Base-by-base conservation (phyloP, 2,113 vertebrate genomes). In the Chauna torquata region DNA sequence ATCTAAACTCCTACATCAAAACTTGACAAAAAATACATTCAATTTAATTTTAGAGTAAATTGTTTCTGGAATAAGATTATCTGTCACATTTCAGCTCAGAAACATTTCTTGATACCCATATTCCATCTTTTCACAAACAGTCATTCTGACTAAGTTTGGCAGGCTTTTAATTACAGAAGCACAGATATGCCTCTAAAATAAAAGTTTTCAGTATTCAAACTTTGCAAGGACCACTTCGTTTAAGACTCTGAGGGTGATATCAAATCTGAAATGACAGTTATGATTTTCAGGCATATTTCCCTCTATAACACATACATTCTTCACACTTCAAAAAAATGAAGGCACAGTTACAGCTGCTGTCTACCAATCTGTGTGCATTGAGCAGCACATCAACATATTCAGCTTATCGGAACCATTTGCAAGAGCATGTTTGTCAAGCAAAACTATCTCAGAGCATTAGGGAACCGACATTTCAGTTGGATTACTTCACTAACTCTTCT, bases 361-460 rank as follows among this genome's bases (percentile, higher is more conserved):
- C 74, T 96, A 89, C 89, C 92, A 91, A 95, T 96, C 77, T 86
- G 79, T 90, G 92, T 92, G 84, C 86, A 79, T 5, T 76, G 77
- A 90, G 94, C 95, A 97, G 89, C 81, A 93, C 94, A 97, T 95
- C 96, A 96, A 97, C 96, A 94, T 92, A 93, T 36, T 86, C 74
- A 91, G 94, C 90, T 96, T 96, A 95, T 92, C 64, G 23, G 82
- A 97, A 94, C 62, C 45, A 1, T 89, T 92, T 95, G 66, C 88
- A 97, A 94, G 89, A 97, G 81, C 55, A 83, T 89, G 68, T 97
- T 96, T 95, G 94, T 98, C 95, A 96, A 96, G 96, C 82, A 97
- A 96, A 98, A 95, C 96, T 96, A 97, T 97, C 95, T 97, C 77
- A 93, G 54, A 95, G 65, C 86, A 92, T 84, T 94, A 94, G 50